Evolutionary conservation across 1,140 invertebrate genomes (phyloP).

Genomic region (Drosophila erecta): DNA sequence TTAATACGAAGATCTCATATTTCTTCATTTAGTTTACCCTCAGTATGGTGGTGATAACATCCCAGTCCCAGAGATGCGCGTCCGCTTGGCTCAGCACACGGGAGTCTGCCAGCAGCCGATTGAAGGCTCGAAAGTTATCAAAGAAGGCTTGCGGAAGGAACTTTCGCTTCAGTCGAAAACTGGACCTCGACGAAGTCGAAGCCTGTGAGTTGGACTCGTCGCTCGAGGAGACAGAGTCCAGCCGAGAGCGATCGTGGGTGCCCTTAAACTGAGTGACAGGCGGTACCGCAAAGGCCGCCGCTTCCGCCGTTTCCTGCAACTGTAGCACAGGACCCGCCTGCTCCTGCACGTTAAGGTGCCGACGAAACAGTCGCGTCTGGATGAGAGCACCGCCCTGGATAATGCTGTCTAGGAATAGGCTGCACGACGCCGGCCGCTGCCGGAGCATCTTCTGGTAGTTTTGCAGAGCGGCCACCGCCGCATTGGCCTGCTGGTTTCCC

Average conservation of each 20-base stretch:
- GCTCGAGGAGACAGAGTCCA: constrained; percentile 80
- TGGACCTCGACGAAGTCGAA: constrained; percentile 68
- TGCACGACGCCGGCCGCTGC: constrained; percentile 90
- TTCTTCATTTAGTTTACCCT: constrained; percentile 86
- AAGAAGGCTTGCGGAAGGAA: constrained; percentile 70
- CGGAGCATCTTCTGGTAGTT: constrained; percentile 92
- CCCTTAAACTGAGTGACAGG: constrained; percentile 9
- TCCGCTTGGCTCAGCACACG: constrained; percentile 90
- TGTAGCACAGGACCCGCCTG: constrained; percentile 38
- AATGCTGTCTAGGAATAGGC: constrained; percentile 93
- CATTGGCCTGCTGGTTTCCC: constrained; percentile 91
- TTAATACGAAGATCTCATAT: too few species aligned
- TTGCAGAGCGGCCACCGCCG: constrained; percentile 91
- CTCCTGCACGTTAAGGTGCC: constrained; percentile 76
- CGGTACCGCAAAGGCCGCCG: constrained; percentile 7
- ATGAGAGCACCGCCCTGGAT: constrained; percentile 85
- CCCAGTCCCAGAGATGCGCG: constrained; percentile 93
- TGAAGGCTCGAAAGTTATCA: constrained; percentile 86
- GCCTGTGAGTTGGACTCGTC: constrained; percentile 75
- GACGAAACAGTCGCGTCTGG: constrained; percentile 79
- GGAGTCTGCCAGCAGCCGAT: constrained; percentile 90
- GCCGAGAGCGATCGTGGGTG: constrained; percentile 62
- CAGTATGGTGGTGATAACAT: constrained; percentile 90
- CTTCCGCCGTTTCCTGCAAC: constrained; percentile 48
- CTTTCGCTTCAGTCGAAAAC: constrained; percentile 77